Percentiles rank a stretch among this genome's conserved stretches.
Conservation (phyloP, 1,140 invertebrate species). For the Drosophila eugracilis region DNA sequence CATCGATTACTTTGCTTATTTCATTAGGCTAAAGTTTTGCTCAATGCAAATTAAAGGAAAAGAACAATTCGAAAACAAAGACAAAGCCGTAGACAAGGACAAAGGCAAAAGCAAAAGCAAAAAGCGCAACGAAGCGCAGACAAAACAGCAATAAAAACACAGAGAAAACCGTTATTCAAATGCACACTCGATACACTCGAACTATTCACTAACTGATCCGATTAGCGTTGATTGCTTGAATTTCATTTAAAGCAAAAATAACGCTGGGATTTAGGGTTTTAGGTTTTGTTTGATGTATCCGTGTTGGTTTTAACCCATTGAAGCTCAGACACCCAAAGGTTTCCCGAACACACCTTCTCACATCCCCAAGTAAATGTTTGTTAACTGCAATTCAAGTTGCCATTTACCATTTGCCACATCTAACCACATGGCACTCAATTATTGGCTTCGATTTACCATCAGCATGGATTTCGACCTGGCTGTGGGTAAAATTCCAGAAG, state of each 20-base stretch:
- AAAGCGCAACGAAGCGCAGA: slow-evolving; percentile 47
- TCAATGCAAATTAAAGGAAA: slow-evolving; percentile 67
- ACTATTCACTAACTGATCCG: slow-evolving; percentile 74
- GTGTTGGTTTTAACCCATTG: slow-evolving; percentile 30
- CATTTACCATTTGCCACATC: slow-evolving; percentile 31
- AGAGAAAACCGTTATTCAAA: slow-evolving; percentile 33
- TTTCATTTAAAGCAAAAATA: slow-evolving; percentile 60
- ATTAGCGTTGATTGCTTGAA: slow-evolving; percentile 79
- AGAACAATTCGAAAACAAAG: slow-evolving; percentile 44
- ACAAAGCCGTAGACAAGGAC: slow-evolving; percentile 21
- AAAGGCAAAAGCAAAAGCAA: slow-evolving; percentile 21
- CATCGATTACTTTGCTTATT: slow-evolving; percentile 76
- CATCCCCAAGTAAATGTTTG: slow-evolving; percentile 26
- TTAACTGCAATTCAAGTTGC: slow-evolving; percentile 40
- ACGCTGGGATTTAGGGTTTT: slow-evolving; percentile 19
- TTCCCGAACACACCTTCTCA: slow-evolving; percentile 14
- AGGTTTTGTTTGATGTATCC: slow-evolving; percentile 59
- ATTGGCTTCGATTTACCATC: slow-evolving; percentile 38
- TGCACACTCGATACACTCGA: slow-evolving; percentile 32
- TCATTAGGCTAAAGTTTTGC: slow-evolving; percentile 75
- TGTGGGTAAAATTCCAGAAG: not conserved
- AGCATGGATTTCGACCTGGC: slow-evolving; percentile 7
- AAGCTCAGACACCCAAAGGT: slow-evolving; percentile 23
- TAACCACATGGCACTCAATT: slow-evolving; percentile 48
- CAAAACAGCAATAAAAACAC: slow-evolving; percentile 37